These are phyloP conservation scores for Apodemia duryi DNA, from an alignment of 2,888 invertebrate genomes.

Conservation along the genomic window DNA sequence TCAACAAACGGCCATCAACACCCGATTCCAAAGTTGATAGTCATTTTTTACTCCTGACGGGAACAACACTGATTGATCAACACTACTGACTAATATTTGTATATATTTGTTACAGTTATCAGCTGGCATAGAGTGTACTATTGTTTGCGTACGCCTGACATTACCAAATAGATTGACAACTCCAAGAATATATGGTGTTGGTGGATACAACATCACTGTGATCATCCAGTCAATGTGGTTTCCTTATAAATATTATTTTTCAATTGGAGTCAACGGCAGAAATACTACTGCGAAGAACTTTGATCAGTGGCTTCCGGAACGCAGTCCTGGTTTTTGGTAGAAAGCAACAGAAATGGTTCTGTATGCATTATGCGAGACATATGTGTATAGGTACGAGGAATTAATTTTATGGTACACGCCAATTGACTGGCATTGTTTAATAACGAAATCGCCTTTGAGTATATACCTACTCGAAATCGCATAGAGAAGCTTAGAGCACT, in stretches of 20 bases:
- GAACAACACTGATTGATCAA: conserved; percentile 56
- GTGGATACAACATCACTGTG: conserved; percentile 56
- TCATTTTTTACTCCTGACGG: conserved; percentile 54
- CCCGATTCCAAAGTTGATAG: conserved; percentile 30
- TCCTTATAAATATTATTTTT: conserved; percentile 50
- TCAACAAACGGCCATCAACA: conserved; percentile 21
- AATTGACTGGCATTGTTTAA: too few relatives aligned
- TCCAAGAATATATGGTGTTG: conserved; percentile 50
- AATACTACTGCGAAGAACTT: conserved; percentile 43
- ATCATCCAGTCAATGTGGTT: conserved; percentile 51
- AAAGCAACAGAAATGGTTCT: not conserved
- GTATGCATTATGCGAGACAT: too few relatives aligned
- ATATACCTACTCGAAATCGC: too few relatives aligned
- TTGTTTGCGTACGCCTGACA: conserved; percentile 50
- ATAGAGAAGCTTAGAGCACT: too few relatives aligned
- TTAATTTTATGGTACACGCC: too few relatives aligned
- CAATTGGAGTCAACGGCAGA: conserved; percentile 49
- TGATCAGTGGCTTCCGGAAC: conserved; percentile 42
- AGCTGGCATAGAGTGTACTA: conserved; percentile 57
- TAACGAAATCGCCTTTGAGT: too few relatives aligned
- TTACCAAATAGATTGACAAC: conserved; percentile 49
- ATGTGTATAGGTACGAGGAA: too few relatives aligned
- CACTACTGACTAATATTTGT: conserved; percentile 21
- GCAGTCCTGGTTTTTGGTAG: conserved; percentile 45
- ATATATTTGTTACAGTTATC: conserved; percentile 44